Percentiles rank a stretch among this genome's conserved stretches.
Evolutionary conservation across 2,888 invertebrate species (phyloP).

Genomic region (Selenia dentaria): DNA sequence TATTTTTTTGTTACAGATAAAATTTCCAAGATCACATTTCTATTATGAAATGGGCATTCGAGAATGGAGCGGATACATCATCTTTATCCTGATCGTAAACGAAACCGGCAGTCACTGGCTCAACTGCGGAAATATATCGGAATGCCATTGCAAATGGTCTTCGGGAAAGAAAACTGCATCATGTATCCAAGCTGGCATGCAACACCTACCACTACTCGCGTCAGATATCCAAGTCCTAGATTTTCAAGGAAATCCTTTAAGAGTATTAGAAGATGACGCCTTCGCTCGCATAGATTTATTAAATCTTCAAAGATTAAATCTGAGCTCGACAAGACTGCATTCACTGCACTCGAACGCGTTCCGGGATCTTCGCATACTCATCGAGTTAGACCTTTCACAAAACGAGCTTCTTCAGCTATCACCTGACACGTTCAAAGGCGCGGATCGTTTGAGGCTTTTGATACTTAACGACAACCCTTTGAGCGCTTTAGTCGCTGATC

Average conservation of each 20-base stretch:
- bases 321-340: conserved; percentile 89
- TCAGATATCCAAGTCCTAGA: conserved; percentile 88
- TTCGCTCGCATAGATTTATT: conserved; percentile 91
- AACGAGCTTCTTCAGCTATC: conserved; percentile 90
- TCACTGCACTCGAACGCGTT: conserved; percentile 93
- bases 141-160: conserved; percentile 96
- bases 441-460: conserved; percentile 91
- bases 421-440: conserved; percentile 92
- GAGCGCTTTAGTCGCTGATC: conserved; percentile 87
- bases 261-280: conserved; percentile 88
- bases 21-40: conserved; percentile 31
- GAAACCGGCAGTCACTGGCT: conserved; percentile 89
- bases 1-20: conserved; percentile 62
- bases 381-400: conserved; percentile 94
- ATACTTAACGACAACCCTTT: conserved; percentile 93
- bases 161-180: conserved; percentile 95
- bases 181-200: conserved; percentile 91
- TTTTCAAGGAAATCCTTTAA: conserved; percentile 91
- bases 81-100: conserved; percentile 55
- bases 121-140: conserved; percentile 88
- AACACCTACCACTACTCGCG: conserved; percentile 86
- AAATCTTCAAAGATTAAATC: conserved; percentile 93
- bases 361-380: conserved; percentile 91
- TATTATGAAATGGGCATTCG: conserved; percentile 74
- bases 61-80: conserved; percentile 59